A percentile compares a stretch with the other conserved stretches of the same genome.
Conservation (phyloP, 2,888 invertebrate genomes). For the Xylophagus ater region DNA sequence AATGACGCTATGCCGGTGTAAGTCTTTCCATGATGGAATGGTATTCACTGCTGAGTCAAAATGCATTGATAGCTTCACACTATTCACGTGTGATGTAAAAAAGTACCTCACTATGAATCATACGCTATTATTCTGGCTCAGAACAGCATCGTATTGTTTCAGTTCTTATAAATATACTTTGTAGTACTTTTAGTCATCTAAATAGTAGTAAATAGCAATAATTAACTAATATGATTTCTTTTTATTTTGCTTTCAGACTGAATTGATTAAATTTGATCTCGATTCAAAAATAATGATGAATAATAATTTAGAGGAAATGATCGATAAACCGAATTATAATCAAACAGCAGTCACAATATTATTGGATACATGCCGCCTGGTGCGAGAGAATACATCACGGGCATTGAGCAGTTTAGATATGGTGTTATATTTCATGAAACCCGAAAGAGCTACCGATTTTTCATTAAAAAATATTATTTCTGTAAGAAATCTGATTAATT, state of each 20-base stretch:
- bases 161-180: too few species aligned
- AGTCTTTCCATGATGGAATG: too few species aligned
- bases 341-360: slow-evolving; percentile 62
- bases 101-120: too few species aligned
- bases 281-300: slow-evolving; percentile 57
- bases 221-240: slow-evolving; percentile 3
- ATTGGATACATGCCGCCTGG: slow-evolving; percentile 53
- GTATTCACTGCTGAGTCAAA: too few species aligned
- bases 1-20: too few species aligned
- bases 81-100: too few species aligned
- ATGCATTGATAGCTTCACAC: too few species aligned
- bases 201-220: too few species aligned
- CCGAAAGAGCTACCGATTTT: slow-evolving; percentile 31
- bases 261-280: slow-evolving; percentile 62
- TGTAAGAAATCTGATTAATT: slow-evolving; percentile 24
- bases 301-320: slow-evolving; percentile 58
- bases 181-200: too few species aligned
- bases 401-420: slow-evolving; percentile 46
- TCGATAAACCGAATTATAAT: slow-evolving; percentile 68
- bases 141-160: too few species aligned
- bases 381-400: slow-evolving; percentile 61
- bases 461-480: slow-evolving; percentile 35
- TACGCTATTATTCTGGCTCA: too few species aligned
- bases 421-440: slow-evolving; percentile 39
- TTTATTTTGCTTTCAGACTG: slow-evolving; percentile 46